Conservation (phyloP, 2,888 invertebrate genomes). For the Dicyrtoma fusca region DNA sequence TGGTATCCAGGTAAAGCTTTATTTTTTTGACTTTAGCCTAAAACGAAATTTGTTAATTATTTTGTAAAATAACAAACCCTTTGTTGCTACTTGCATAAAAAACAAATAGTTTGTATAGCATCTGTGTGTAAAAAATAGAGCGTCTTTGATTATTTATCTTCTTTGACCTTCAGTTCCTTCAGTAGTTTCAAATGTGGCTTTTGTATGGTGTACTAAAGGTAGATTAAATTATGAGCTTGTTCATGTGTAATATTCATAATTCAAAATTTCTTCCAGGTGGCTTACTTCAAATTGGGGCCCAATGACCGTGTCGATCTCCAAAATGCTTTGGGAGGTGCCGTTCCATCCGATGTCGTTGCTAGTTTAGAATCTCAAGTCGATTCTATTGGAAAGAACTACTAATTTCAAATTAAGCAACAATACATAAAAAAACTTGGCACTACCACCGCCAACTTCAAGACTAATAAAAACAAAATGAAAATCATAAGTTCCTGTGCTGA, state of each 20-base stretch:
- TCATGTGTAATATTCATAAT: background rate
- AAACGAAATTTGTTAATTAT: background rate
- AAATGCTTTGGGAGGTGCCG: slow-evolving; percentile 57
- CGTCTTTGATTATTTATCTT: background rate
- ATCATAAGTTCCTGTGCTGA: background rate
- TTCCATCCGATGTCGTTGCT: slow-evolving; percentile 84
- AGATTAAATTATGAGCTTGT: background rate
- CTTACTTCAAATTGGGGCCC: slow-evolving; percentile 47
- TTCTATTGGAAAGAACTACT: slow-evolving; percentile 68
- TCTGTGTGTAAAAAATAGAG: background rate
- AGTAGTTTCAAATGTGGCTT: background rate
- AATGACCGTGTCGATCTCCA: slow-evolving; percentile 45
- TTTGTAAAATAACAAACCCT: background rate
- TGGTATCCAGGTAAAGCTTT: slow-evolving; percentile 43
- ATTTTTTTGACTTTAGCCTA: background rate
- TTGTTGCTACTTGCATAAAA: background rate
- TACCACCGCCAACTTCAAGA: background rate
- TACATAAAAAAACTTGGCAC: background rate
- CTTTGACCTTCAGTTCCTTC: slow-evolving; percentile 9
- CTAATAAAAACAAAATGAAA: no score
- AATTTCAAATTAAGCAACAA: slow-evolving; percentile 1
- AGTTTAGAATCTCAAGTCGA: slow-evolving; percentile 84
- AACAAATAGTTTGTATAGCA: background rate
- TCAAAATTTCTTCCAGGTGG: slow-evolving; percentile 34
- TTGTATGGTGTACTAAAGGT: background rate